Base-by-base conservation (phyloP, 2,113 vertebrate species). In the Apodemus sylvaticus region DNA sequence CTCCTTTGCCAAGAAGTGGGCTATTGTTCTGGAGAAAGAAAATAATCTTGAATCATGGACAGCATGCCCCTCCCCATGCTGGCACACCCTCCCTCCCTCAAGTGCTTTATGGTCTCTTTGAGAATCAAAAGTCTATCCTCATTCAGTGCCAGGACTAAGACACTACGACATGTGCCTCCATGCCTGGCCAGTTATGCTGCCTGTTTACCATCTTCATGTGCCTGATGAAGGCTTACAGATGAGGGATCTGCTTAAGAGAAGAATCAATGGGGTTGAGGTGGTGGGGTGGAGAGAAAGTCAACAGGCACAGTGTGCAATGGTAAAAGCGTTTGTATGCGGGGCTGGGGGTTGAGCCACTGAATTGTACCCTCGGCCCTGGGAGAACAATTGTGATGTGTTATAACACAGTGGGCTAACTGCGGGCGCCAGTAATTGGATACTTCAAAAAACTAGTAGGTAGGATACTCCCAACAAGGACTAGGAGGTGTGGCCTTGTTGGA, bases 11-110 rank as follows among this genome's bases (percentile, higher is more conserved):
- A 90, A 94, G 55, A 93, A 96, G 66, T n/a, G 51, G 29, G 31
- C 81, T 55, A 62, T 48, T 82, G 34, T 92, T 71, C 55, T 70
- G n/a, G 39, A 24, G 31, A 90, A 95, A 88, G 92, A 45, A 81
- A 87, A 48, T 79, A 39, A 82, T 42, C 48, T 62, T 90, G 64
- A 90, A 85, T 36, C 42, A 39, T 60, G 62, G 26, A 66, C 88
- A 74, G 13, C 88, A 36, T 92, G 66, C 76, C 48, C 20, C 19
- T 11, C n/a, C 70, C 34, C 34, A 1, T 62, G 22, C 60, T 24
- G 58, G 58, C 66, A 70, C 68, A 48, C 45, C 45, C 45, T 48
- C 68, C 60, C 60, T 26, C 7, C 60, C 36, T 36, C n/a, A 1
- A 39, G 70, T 20, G n/a, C 70, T 73, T 7, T 22, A 42, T 42